phyloP scores from a whole-genome alignment of 2,113 vertebrate genomes.

The Leptocoma aspasia region DNA sequence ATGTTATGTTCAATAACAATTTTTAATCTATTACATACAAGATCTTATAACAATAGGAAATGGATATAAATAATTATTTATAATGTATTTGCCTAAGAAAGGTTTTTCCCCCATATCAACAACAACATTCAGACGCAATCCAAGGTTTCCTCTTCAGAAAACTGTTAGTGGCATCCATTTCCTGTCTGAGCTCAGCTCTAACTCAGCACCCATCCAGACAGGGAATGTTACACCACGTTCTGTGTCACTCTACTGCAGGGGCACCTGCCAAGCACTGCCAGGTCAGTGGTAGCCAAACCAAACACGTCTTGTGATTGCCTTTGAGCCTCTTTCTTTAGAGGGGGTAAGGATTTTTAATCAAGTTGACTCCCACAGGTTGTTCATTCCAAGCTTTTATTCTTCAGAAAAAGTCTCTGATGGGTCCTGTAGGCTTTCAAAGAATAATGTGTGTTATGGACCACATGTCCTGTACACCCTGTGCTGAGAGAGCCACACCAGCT shows the following conservation, averaged over 20 bases:
- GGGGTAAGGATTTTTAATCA: not conserved
- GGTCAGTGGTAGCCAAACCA: not conserved
- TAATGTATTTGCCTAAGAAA: not conserved
- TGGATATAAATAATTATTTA: not conserved
- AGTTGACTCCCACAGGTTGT: not conserved
- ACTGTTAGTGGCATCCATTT: not conserved
- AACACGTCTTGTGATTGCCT: not conserved
- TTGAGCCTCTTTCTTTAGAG: not conserved
- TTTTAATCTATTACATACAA: not conserved
- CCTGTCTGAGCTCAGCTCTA: not conserved
- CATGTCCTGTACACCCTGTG: not conserved
- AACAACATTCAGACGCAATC: not conserved
- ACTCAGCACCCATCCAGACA: not conserved
- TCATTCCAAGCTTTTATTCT: not conserved
- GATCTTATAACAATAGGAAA: not conserved
- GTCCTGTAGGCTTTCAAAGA: not conserved
- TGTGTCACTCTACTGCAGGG: not conserved
- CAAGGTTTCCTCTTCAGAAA: not conserved
- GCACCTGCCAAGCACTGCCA: not conserved
- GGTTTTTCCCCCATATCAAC: not conserved
- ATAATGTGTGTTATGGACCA: not conserved
- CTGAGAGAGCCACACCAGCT: not conserved
- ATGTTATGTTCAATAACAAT: not conserved
- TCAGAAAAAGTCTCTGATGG: not conserved
- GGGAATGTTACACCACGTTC: not conserved